Base-by-base conservation (phyloP, 2,888 invertebrate species). In the Drosophila suboccidentalis region DNA sequence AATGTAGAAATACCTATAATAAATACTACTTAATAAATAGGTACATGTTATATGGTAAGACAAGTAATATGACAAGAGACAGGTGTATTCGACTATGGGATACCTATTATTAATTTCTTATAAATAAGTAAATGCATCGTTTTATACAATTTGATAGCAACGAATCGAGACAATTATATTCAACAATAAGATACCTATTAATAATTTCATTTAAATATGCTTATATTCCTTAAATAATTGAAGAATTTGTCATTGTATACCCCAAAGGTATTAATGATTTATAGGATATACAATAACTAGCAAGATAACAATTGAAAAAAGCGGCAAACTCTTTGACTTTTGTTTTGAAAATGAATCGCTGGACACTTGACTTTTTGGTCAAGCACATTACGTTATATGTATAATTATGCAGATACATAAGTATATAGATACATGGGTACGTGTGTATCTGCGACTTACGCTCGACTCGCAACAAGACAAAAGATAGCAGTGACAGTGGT, bases 301-400 rank as follows among this genome's bases (percentile, higher is more conserved):
- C 19, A 58, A 58, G 46, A 36, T 46, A 58, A 47, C 46, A 58
- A 46, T 58, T 38, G 34, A 64, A 64, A 44, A 61, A 61, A 68
- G 75, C 82, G 85, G 84, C 80, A 44, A 65, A 59, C 32, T 76
- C 73, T 82, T 84, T 78, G 84, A 78, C 71, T 80, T 72, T 75
- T 80, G 75, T 83, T 83, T 78, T 78, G 15, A 77, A 78, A 72
- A 76, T 78, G 67, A 78, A 76, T 78, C 68, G 80, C 62, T 70
- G 71, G 73, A 62, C 78, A 83, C 85, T 84, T 80, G 63, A 82
- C 70, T 74, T 71, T 80, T 80, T 84, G 85, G 85, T 80, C 85
- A 84, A 82, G 82, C 82, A 82, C 63, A 82, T 82, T 80, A 72
- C 59, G 50, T 54, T 58, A 75, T 71, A 57, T 68, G 43, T 59